Percentiles rank a stretch among this genome's conserved stretches.
Evolutionary conservation across 2,797 vertebrate species (phyloP).

Genomic region (Todus mexicanus): DNA sequence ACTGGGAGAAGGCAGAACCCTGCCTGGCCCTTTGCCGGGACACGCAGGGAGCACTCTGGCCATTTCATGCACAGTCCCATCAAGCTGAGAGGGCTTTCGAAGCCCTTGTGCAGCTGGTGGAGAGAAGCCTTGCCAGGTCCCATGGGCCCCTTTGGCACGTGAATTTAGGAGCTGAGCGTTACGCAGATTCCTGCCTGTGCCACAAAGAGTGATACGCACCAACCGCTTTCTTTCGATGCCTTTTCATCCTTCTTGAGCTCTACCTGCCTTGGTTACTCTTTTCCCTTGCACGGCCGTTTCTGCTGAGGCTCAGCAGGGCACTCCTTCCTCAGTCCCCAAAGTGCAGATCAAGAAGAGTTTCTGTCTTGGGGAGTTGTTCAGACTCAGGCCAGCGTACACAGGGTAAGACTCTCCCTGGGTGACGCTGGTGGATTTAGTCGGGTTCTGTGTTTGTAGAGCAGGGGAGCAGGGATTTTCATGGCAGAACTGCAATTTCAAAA

Average conservation of each 20-base stretch:
- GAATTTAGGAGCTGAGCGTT: not conserved
- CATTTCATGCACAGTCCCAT: not conserved
- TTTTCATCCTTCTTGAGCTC: not conserved
- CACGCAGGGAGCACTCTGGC: not conserved
- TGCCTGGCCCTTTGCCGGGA: not conserved
- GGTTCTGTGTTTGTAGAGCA: not conserved
- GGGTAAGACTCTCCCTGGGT: not conserved
- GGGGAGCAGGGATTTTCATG: not conserved
- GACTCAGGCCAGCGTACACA: not conserved
- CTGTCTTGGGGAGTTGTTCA: not conserved
- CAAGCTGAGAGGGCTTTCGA: not conserved
- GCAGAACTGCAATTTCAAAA: constrained; percentile 28
- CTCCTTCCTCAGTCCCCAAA: not conserved
- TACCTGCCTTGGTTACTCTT: not conserved
- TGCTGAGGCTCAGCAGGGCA: not conserved
- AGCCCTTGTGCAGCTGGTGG: not conserved
- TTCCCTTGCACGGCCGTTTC: not conserved
- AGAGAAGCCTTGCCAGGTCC: not conserved
- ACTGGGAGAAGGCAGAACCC: not conserved
- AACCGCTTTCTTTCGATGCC: not conserved
- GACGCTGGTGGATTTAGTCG: not conserved
- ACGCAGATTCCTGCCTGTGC: not conserved
- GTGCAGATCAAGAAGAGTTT: not conserved
- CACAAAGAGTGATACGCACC: not conserved
- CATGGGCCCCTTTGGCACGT: not conserved